phyloP scores from a whole-genome alignment of 2,888 invertebrate genomes.

The Drosophila melanosoma region DNA sequence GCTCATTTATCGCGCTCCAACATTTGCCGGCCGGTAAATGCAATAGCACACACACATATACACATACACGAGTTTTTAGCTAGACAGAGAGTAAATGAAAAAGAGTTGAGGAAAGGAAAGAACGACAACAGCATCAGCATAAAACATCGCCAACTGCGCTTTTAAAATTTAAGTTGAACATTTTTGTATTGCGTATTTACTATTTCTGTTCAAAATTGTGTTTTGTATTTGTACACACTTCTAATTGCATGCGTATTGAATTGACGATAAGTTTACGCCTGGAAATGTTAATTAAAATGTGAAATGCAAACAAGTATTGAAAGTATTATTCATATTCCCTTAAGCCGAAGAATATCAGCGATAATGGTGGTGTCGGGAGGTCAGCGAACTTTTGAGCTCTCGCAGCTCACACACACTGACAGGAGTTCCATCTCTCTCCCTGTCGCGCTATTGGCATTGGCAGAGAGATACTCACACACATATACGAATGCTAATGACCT shows the following conservation, averaged over 20 bases:
- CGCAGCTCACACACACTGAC: constrained; percentile 12
- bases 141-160: constrained; percentile 2
- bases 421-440: constrained; percentile 18
- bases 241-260: constrained; percentile 73
- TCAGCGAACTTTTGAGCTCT: constrained; percentile 50
- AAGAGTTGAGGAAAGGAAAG: constrained; percentile 1
- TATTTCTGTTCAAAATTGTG: not conserved
- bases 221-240: constrained; percentile 57
- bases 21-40: constrained; percentile 69
- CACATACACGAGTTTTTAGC: constrained; percentile 5
- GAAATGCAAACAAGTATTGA: constrained; percentile 56
- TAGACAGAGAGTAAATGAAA: constrained; percentile 4
- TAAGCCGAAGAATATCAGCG: not conserved
- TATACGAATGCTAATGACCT: constrained; percentile 52
- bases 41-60: constrained; percentile 21
- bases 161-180: constrained; percentile 45
- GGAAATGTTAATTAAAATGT: constrained; percentile 81
- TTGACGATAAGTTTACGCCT: constrained; percentile 68
- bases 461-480: constrained; percentile 5
- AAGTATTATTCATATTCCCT: constrained; percentile 11
- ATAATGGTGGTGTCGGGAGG: constrained; percentile 18
- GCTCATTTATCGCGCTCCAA: constrained; percentile 32
- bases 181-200: constrained; percentile 48
- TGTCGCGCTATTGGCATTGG: constrained; percentile 26
- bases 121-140: constrained; percentile 5